phyloP scores from a whole-genome alignment of 2,113 vertebrate species.

The Odontesthes bonariensis region DNA sequence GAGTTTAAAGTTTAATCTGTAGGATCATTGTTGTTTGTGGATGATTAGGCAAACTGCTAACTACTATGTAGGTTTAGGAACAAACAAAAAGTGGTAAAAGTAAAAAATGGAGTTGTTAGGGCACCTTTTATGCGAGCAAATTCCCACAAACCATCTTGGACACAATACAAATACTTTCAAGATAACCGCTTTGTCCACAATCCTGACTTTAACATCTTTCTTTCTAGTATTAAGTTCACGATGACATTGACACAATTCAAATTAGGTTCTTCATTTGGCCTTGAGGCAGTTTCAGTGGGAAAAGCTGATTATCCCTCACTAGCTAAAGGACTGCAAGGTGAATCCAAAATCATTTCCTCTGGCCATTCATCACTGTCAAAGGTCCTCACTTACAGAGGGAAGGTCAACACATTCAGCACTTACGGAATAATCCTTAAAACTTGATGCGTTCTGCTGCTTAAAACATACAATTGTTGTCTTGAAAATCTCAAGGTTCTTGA shows the following conservation, averaged over 20 bases:
- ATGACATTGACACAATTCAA: constrained; percentile 53
- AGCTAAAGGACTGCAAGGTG: not conserved
- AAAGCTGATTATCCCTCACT: constrained; percentile 24
- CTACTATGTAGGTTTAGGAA: constrained; percentile 45
- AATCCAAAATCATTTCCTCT: constrained; percentile 11
- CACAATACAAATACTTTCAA: constrained; percentile 46
- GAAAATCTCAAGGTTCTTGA: not conserved
- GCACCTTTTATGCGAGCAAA: not conserved
- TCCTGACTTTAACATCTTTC: constrained; percentile 29
- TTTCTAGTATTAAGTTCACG: constrained; percentile 25
- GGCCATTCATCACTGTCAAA: not conserved
- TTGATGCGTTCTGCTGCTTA: not conserved
- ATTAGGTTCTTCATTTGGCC: constrained; percentile 26
- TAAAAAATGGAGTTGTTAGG: too few relatives aligned
- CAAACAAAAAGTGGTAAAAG: too few relatives aligned
- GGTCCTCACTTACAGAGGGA: constrained; percentile 16
- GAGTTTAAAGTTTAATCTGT: constrained; percentile 30
- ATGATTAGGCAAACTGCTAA: constrained; percentile 64
- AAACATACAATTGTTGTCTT: not conserved
- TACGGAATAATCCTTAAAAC: constrained; percentile 1
- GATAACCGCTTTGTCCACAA: constrained; percentile 40
- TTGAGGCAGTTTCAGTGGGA: constrained; percentile 1
- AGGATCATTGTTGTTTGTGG: constrained; percentile 52
- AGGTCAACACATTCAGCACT: constrained; percentile 27
- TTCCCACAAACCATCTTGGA: constrained; percentile 44